Evolutionary conservation across 2,888 invertebrate genomes (phyloP).

Genomic region (Stenichneumon culpator): DNA sequence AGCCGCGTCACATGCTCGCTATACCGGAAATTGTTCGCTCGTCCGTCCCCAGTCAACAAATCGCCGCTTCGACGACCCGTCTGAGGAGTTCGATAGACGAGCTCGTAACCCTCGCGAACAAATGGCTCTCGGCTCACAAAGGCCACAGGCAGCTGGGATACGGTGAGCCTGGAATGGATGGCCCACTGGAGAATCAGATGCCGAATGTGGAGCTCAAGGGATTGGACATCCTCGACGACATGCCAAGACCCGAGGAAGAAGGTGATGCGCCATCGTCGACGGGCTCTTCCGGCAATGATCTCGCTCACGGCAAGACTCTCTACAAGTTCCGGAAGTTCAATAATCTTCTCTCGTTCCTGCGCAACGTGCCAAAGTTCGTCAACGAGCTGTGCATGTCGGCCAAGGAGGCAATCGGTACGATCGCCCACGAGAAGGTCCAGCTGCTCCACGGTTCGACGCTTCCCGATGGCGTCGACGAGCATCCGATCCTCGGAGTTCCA

Average conservation of each 20-base stretch:
- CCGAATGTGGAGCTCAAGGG: constrained; percentile 17
- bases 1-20: constrained; percentile 60
- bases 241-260: neutral
- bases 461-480: neutral
- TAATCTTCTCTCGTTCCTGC: constrained; percentile 1
- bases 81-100: constrained; percentile 12
- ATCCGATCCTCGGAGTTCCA: constrained; percentile 9
- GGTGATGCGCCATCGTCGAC: neutral
- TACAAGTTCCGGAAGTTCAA: constrained; percentile 1
- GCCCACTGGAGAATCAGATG: constrained; percentile 9
- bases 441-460: neutral
- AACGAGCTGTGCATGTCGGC: neutral
- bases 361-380: neutral
- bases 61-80: constrained; percentile 32
- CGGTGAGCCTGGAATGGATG: neutral
- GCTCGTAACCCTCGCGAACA: constrained; percentile 12
- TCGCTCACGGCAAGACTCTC: neutral
- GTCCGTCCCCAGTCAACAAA: constrained; percentile 41
- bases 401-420: neutral
- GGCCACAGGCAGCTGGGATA: neutral
- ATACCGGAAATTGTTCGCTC: constrained; percentile 43
- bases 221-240: constrained; percentile 33
- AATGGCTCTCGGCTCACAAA: constrained; percentile 8
- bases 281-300: neutral
- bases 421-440: neutral